Conservation (phyloP, 2,113 vertebrate species). For the Prunella himalayana region DNA sequence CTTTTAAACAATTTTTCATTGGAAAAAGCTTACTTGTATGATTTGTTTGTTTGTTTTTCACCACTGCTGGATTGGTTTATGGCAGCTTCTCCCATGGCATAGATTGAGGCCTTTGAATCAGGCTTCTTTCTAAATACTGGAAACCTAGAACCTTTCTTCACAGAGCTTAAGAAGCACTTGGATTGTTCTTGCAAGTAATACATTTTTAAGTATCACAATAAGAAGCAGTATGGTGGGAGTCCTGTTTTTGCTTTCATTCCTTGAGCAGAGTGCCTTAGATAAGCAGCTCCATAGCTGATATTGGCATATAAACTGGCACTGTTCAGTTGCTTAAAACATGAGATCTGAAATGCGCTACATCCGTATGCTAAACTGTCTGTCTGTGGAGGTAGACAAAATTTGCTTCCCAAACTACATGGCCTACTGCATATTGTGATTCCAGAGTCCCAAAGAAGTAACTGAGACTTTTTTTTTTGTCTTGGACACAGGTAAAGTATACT, state of each 20-base stretch:
- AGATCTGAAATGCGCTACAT: not conserved
- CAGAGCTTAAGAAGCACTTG: not conserved
- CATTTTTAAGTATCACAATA: not conserved
- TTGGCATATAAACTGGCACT: not conserved
- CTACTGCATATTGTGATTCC: not conserved
- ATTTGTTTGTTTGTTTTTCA: not conserved
- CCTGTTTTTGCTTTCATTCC: not conserved
- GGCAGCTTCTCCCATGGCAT: not conserved
- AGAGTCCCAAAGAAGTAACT: not conserved
- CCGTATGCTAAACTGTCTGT: not conserved
- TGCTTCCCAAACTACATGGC: not conserved
- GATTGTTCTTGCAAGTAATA: not conserved
- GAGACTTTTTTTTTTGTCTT: not conserved
- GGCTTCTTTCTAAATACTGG: not conserved
- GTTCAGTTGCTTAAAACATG: not conserved
- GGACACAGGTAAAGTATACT: not conserved
- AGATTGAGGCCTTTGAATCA: not conserved
- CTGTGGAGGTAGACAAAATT: not conserved
- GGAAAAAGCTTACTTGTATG: not conserved
- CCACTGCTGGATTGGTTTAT: not conserved
- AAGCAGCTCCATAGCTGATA: not conserved
- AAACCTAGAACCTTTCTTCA: not conserved
- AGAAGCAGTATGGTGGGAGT: not conserved
- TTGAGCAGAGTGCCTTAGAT: not conserved
- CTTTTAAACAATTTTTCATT: not conserved